A percentile compares a stretch with the other conserved stretches of the same genome.
Evolutionary conservation across 2,797 vertebrate genomes (phyloP).

Genomic region (Gobio occitaniae): DNA sequence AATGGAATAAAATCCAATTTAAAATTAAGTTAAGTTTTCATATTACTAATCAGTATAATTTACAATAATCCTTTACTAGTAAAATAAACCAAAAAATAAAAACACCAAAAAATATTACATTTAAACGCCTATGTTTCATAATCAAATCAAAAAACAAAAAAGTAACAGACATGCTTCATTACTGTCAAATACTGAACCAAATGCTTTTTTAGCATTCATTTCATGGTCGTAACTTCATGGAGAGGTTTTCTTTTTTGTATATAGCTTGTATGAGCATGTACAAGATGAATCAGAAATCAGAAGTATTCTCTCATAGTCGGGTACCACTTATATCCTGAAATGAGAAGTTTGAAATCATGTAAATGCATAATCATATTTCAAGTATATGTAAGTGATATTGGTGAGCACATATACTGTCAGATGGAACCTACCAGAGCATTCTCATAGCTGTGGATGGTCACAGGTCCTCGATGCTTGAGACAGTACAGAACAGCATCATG

Average conservation of each 20-base stretch:
- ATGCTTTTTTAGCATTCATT: background rate
- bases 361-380: background rate
- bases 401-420: background rate
- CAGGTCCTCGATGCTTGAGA: slow-evolving; percentile 66
- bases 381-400: background rate
- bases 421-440: slow-evolving; percentile 65
- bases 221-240: background rate
- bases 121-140: background rate
- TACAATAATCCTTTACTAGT: background rate
- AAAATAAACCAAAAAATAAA: background rate
- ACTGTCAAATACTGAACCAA: background rate
- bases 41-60: background rate
- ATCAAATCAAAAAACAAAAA: background rate
- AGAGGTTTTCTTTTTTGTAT: background rate
- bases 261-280: background rate
- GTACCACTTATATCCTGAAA: slow-evolving; percentile 75
- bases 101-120: background rate
- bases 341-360: slow-evolving; percentile 42
- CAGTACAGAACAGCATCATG: slow-evolving; percentile 86
- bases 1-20: background rate
- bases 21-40: background rate
- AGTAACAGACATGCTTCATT: background rate
- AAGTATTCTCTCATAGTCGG: slow-evolving; percentile 66
- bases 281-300: background rate
- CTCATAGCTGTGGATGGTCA: slow-evolving; percentile 63